Conservation (phyloP, 2,113 vertebrate genomes). For the Notarius quadriscutis region DNA sequence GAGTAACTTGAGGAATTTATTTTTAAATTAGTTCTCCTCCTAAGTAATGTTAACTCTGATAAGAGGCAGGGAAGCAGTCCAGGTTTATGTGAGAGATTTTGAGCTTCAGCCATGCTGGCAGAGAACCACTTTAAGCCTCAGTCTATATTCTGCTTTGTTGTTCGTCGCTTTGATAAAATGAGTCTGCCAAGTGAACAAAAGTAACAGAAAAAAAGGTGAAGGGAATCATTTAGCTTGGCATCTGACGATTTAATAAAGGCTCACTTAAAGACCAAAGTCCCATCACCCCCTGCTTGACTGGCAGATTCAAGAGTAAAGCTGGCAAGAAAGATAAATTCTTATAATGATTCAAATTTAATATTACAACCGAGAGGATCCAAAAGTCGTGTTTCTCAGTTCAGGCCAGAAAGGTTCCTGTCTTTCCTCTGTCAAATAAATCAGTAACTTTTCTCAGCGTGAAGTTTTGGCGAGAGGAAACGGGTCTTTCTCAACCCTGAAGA, state of each 20-base stretch:
- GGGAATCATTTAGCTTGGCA: not conserved
- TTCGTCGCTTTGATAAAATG: no score
- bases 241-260: no score
- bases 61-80: no score
- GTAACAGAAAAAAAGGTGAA: not conserved
- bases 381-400: not conserved
- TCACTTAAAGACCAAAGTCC: not conserved
- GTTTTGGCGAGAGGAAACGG: slow-evolving; percentile 2
- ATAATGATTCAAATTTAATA: not conserved
- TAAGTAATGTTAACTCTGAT: no score
- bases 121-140: no score
- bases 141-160: no score
- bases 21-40: no score
- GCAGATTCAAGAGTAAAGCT: not conserved
- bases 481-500: not conserved
- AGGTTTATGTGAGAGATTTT: no score
- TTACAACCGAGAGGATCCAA: not conserved
- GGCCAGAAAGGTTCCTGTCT: not conserved
- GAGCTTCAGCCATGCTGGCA: no score
- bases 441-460: not conserved
- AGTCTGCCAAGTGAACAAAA: not conserved
- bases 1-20: no score
- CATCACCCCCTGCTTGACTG: not conserved
- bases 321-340: not conserved
- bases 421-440: not conserved